These are phyloP conservation scores for Arctocebus calabarensis DNA, from an alignment of 2,797 vertebrate genomes.

Conservation along the genomic window DNA sequence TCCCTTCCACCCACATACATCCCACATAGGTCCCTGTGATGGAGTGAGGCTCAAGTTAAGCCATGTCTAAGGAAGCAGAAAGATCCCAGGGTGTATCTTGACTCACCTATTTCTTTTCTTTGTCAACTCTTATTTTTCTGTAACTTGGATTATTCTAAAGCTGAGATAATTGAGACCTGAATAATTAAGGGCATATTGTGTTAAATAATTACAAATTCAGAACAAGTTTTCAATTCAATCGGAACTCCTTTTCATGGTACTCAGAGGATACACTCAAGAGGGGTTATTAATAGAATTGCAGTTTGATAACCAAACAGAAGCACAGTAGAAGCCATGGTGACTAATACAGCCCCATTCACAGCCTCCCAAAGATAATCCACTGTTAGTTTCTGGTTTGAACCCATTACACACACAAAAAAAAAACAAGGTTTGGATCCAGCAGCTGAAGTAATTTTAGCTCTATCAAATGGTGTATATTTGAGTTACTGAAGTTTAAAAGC, in stretches of 20 bases:
- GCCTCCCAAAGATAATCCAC: neutral
- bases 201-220: neutral
- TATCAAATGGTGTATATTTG: neutral
- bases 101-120: neutral
- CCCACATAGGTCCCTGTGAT: neutral
- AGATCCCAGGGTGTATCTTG: neutral
- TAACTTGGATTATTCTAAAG: neutral
- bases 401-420: neutral
- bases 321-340: neutral
- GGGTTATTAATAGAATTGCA: neutral
- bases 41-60: neutral
- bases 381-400: slow-evolving; percentile 4
- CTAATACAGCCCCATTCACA: neutral
- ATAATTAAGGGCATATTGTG: neutral
- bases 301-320: slow-evolving; percentile 17
- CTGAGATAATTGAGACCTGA: neutral
- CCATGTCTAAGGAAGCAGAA: neutral
- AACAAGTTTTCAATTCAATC: neutral
- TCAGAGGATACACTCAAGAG: neutral
- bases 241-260: neutral
- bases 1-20: neutral
- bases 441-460: neutral
- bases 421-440: neutral
- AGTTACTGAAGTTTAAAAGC: neutral
- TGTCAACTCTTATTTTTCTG: slow-evolving; percentile 16